phyloP scores from a whole-genome alignment of 2,113 vertebrate species.

The Triplophysa siluroides region DNA sequence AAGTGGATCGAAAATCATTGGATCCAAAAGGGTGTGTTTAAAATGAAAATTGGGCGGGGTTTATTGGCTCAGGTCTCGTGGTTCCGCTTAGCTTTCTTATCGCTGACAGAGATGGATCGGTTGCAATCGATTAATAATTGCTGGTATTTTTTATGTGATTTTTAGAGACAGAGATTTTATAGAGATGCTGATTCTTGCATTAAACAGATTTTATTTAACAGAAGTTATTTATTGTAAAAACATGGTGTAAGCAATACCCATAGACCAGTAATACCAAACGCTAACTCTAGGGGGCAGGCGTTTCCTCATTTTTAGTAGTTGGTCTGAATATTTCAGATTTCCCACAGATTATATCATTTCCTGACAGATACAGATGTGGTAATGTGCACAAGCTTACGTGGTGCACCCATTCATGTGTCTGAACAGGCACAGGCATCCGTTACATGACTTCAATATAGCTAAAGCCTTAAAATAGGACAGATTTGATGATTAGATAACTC shows the following conservation, averaged over 20 bases:
- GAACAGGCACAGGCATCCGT: background rate
- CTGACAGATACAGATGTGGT: background rate
- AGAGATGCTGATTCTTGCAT: no score
- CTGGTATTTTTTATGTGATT: no score
- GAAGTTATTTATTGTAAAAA: no score
- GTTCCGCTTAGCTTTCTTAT: no score
- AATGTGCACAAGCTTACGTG: background rate
- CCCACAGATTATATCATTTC: background rate
- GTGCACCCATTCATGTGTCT: background rate
- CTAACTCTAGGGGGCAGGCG: background rate
- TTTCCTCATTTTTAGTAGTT: background rate
- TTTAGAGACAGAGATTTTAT: no score
- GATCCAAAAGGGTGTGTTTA: no score
- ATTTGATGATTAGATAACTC: background rate
- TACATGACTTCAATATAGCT: background rate
- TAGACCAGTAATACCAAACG: background rate
- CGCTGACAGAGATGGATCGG: no score
- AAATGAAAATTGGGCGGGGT: no score
- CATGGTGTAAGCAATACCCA: background rate
- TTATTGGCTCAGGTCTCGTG: no score
- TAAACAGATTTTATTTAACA: no score
- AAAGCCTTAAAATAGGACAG: background rate
- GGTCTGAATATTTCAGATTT: background rate
- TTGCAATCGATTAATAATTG: no score
- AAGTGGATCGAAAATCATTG: no score